Percentiles rank a stretch among this genome's conserved stretches.
Evolutionary conservation across 2,888 invertebrate species (phyloP).

Genomic region (Parelbella ahira): DNA sequence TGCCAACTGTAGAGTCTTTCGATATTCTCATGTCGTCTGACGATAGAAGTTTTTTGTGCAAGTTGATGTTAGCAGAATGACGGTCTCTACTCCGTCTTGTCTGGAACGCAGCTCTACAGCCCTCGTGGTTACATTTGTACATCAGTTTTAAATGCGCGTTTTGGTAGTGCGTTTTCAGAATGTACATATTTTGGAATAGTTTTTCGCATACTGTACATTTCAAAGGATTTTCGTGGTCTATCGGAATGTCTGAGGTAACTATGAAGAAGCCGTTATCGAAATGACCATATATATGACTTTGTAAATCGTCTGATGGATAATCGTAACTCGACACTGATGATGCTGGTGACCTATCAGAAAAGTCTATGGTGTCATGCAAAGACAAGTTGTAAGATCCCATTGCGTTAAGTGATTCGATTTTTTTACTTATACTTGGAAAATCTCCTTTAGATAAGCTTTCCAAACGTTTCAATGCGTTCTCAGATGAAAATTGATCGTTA

Average conservation of each 20-base stretch:
- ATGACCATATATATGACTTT: slow-evolving; percentile 84
- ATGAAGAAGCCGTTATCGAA: slow-evolving; percentile 88
- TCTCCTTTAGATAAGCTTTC: slow-evolving; percentile 90
- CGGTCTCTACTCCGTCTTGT: slow-evolving; percentile 95
- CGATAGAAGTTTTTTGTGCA: slow-evolving; percentile 93
- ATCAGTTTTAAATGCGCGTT: slow-evolving; percentile 96
- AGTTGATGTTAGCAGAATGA: slow-evolving; percentile 94
- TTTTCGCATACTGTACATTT: slow-evolving; percentile 96
- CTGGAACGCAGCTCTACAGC: slow-evolving; percentile 96
- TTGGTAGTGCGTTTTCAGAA: slow-evolving; percentile 96
- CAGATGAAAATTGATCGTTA: slow-evolving; percentile 65
- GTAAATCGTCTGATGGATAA: slow-evolving; percentile 81
- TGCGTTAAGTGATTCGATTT: slow-evolving; percentile 45
- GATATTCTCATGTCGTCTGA: slow-evolving; percentile 78
- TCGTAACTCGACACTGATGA: slow-evolving; percentile 82
- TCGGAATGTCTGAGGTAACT: slow-evolving; percentile 89
- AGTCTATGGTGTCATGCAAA: slow-evolving; percentile 60
- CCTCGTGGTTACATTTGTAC: slow-evolving; percentile 97
- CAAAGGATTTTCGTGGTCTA: slow-evolving; percentile 94
- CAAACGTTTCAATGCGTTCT: slow-evolving; percentile 87
- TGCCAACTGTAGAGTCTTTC: slow-evolving; percentile 67
- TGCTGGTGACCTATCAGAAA: slow-evolving; percentile 77
- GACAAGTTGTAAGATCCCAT: slow-evolving; percentile 60
- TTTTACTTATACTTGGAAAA: slow-evolving; percentile 77
- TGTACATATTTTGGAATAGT: slow-evolving; percentile 95